Percentiles rank a stretch among this genome's conserved stretches.
These are phyloP conservation scores for Hippopotamyrus pictus DNA, from an alignment of 2,797 vertebrate species.

Conservation along the genomic window DNA sequence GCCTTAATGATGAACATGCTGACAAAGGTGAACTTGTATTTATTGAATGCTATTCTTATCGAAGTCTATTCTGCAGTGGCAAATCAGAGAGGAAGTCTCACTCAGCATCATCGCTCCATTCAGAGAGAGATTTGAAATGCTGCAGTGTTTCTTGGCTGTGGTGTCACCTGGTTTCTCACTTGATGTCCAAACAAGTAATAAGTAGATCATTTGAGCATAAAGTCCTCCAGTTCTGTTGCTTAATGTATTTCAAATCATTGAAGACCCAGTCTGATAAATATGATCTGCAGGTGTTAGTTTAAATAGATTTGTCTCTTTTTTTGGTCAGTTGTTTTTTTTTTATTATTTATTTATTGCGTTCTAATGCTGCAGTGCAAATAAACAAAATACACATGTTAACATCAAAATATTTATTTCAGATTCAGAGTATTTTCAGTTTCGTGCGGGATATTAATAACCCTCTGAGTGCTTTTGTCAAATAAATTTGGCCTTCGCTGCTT, in stretches of 20 bases:
- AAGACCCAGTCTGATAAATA: neutral
- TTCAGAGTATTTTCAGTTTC: neutral
- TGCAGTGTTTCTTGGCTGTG: neutral
- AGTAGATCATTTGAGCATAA: neutral
- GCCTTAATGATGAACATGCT: neutral
- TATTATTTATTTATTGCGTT: neutral
- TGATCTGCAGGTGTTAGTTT: neutral
- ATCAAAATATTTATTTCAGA: neutral
- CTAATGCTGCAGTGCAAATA: neutral
- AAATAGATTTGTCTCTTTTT: neutral
- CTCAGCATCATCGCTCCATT: neutral
- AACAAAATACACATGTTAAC: neutral
- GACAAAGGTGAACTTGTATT: neutral
- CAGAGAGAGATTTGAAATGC: neutral
- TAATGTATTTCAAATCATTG: neutral
- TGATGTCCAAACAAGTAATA: neutral
- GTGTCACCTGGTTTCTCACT: neutral
- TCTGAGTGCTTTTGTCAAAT: neutral
- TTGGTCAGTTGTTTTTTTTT: neutral
- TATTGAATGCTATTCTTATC: neutral
- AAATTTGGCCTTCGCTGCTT: neutral
- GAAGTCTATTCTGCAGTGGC: neutral
- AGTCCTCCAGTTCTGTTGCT: neutral
- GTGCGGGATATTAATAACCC: neutral
- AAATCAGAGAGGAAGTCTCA: neutral